phyloP scores from a whole-genome alignment of 2,113 vertebrate genomes.

The Urocolius indicus region DNA sequence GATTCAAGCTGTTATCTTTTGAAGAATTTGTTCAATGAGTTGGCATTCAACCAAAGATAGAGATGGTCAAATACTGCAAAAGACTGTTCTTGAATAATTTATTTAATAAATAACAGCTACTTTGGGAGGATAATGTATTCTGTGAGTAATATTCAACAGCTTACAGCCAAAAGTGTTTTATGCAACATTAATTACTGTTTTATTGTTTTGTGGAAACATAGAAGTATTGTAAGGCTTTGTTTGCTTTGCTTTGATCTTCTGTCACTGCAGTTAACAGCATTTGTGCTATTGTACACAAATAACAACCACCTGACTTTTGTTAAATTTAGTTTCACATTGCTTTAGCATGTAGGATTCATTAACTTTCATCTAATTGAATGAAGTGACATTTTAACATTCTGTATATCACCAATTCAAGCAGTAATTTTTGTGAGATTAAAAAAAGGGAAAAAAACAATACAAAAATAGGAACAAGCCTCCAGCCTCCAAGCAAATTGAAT shows the following conservation, averaged over 20 bases:
- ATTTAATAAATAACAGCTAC: slow-evolving; percentile 45
- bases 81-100: slow-evolving; percentile 56
- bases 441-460: not conserved
- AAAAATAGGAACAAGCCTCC: not conserved
- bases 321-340: slow-evolving; percentile 26
- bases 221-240: not conserved
- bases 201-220: not conserved
- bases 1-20: slow-evolving; percentile 56
- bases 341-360: slow-evolving; percentile 44
- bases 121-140: slow-evolving; percentile 5
- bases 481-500: slow-evolving; percentile 12
- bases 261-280: not conserved
- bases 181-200: slow-evolving; percentile 28
- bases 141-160: slow-evolving; percentile 18
- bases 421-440: not conserved
- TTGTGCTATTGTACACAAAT: slow-evolving; percentile 11
- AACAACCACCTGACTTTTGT: slow-evolving; percentile 15
- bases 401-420: slow-evolving; percentile 9
- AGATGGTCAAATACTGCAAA: slow-evolving; percentile 45
- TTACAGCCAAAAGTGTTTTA: slow-evolving; percentile 40
- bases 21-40: slow-evolving; percentile 50
- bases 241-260: slow-evolving; percentile 46
- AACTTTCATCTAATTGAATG: slow-evolving; percentile 37
- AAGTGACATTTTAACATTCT: slow-evolving; percentile 3
- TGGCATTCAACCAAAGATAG: slow-evolving; percentile 50